Evolutionary conservation across 2,888 invertebrate genomes (phyloP).

Genomic region (Blastobasis lacticolella): DNA sequence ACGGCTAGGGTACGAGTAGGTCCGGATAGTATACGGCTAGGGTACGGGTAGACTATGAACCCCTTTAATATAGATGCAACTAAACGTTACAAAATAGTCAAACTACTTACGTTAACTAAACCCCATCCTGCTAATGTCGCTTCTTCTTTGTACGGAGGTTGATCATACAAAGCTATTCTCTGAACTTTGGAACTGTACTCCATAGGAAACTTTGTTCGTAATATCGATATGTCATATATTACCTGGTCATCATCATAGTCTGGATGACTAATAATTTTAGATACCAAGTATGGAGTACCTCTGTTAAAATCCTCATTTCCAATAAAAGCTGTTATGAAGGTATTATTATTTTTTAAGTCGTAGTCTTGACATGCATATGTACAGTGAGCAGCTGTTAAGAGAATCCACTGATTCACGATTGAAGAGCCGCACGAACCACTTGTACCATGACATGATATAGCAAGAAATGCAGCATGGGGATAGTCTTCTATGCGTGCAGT

Average conservation of each 20-base stretch:
- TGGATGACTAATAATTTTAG: slow-evolving; percentile 13
- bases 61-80: too few relatives aligned
- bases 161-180: slow-evolving; percentile 15
- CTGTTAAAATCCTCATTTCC: too few relatives aligned
- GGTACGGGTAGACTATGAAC: too few relatives aligned
- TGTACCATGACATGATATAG: slow-evolving; percentile 12
- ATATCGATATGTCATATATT: slow-evolving; percentile 22
- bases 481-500: slow-evolving; percentile 11
- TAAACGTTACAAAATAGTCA: neutral
- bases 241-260: slow-evolving; percentile 11
- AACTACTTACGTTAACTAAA: slow-evolving; percentile 18
- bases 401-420: slow-evolving; percentile 17
- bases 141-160: slow-evolving; percentile 8
- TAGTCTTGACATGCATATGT: neutral
- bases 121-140: slow-evolving; percentile 27
- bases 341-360: too few relatives aligned
- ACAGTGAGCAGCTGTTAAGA: slow-evolving; percentile 24
- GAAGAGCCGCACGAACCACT: slow-evolving; percentile 21
- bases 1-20: too few relatives aligned
- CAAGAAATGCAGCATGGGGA: slow-evolving; percentile 18
- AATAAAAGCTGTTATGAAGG: too few relatives aligned
- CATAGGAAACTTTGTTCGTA: slow-evolving; percentile 10
- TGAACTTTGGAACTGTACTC: slow-evolving; percentile 12
- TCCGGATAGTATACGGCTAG: too few relatives aligned
- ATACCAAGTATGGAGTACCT: too few relatives aligned